Evolutionary conservation across 2,113 vertebrate species (phyloP).

Genomic region (Corythaeola cristata): DNA sequence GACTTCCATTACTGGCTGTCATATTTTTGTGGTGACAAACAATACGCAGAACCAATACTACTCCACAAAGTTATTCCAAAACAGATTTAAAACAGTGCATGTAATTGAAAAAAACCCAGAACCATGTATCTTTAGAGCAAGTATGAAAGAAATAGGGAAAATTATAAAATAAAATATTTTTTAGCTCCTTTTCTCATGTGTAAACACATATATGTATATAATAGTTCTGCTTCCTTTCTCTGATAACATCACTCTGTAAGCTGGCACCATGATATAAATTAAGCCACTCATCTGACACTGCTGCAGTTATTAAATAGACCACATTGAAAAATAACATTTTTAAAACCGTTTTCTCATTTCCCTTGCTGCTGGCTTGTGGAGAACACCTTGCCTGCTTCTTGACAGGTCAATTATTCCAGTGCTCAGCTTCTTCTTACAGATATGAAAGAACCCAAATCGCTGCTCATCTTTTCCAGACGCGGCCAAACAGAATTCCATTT

Average conservation of each 20-base stretch:
- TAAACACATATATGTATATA: background rate
- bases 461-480: slow-evolving; percentile 79
- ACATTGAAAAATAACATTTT: slow-evolving; percentile 79
- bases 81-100: background rate
- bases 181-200: background rate
- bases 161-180: background rate
- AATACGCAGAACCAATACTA: background rate
- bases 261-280: slow-evolving; percentile 55
- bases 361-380: slow-evolving; percentile 73
- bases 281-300: slow-evolving; percentile 54
- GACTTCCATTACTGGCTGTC: background rate
- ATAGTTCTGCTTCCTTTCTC: background rate
- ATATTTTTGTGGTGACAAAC: background rate
- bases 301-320: slow-evolving; percentile 70
- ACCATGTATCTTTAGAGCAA: background rate
- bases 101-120: background rate
- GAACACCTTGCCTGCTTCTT: slow-evolving; percentile 78
- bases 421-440: slow-evolving; percentile 78
- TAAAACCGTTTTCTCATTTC: slow-evolving; percentile 83
- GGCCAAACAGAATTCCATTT: slow-evolving; percentile 76
- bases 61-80: background rate
- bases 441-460: slow-evolving; percentile 76
- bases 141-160: background rate
- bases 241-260: slow-evolving; percentile 22
- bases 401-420: slow-evolving; percentile 91